Evolutionary conservation across 2,113 vertebrate species (phyloP).

Genomic region (Cyphomyrus plagiostoma): DNA sequence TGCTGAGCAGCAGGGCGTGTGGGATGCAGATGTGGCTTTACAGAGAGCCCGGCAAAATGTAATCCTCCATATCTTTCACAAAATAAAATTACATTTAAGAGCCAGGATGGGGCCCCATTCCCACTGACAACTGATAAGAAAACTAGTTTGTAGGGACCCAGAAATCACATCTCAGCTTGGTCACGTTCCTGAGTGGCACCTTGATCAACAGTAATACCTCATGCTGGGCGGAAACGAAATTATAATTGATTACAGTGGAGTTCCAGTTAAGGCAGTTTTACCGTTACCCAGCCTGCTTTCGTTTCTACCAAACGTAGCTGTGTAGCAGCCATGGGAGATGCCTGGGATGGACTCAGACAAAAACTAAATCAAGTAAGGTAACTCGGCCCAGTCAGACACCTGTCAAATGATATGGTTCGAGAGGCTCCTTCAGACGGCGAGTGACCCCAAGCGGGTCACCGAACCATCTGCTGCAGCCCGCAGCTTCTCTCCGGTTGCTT

Average conservation of each 20-base stretch:
- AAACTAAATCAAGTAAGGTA: constrained; percentile 18
- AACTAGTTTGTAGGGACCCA: constrained; percentile 3
- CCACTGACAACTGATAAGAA: constrained; percentile 14
- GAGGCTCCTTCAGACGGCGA: background rate
- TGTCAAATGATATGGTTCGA: background rate
- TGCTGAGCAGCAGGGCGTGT: background rate
- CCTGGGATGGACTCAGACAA: background rate
- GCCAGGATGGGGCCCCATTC: background rate
- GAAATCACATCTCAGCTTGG: constrained; percentile 8
- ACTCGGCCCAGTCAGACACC: constrained; percentile 12
- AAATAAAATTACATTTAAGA: background rate
- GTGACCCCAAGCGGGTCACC: constrained; percentile 8
- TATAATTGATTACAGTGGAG: constrained; percentile 22
- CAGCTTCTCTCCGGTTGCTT: background rate
- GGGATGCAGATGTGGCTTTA: background rate
- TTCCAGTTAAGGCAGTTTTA: background rate
- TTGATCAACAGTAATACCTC: background rate
- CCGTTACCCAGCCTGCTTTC: constrained; percentile 5
- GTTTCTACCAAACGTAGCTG: constrained; percentile 4
- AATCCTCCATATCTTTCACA: constrained; percentile 7
- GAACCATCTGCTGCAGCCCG: constrained; percentile 19
- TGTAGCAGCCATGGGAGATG: background rate
- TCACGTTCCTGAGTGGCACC: background rate
- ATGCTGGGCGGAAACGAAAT: background rate
- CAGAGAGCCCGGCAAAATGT: background rate